phyloP scores from a whole-genome alignment of 2,797 vertebrate species.

The Manis crassicaudata region DNA sequence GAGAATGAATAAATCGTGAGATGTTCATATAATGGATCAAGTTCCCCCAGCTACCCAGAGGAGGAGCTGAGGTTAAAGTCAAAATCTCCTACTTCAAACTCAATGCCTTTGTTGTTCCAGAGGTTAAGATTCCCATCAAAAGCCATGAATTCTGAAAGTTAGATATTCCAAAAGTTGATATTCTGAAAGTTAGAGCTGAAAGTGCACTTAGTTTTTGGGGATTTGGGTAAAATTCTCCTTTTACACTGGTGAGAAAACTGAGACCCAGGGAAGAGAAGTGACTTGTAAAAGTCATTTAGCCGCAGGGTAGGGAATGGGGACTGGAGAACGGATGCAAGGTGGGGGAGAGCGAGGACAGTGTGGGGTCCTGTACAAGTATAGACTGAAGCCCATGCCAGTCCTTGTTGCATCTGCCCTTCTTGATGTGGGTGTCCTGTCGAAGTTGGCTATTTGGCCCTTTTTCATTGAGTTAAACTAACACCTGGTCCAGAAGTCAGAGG shows the following conservation, averaged over 20 bases:
- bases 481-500: neutral
- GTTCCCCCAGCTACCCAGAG: neutral
- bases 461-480: neutral
- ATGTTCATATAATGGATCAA: neutral
- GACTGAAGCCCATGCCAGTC: neutral
- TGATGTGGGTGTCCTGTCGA: neutral
- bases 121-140: neutral
- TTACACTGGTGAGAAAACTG: neutral
- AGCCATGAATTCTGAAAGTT: neutral
- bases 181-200: slow-evolving; percentile 1
- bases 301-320: neutral
- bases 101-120: neutral
- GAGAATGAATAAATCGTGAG: neutral
- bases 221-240: neutral
- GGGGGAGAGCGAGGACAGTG: neutral
- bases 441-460: neutral
- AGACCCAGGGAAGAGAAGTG: neutral
- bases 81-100: neutral
- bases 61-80: neutral
- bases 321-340: neutral
- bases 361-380: neutral
- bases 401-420: neutral
- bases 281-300: neutral
- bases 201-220: neutral
- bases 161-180: neutral